A percentile compares a stretch with the other conserved stretches of the same genome.
These are phyloP conservation scores for Hormaphis cornu DNA, from an alignment of 1,140 invertebrate genomes.

Conservation along the genomic window DNA sequence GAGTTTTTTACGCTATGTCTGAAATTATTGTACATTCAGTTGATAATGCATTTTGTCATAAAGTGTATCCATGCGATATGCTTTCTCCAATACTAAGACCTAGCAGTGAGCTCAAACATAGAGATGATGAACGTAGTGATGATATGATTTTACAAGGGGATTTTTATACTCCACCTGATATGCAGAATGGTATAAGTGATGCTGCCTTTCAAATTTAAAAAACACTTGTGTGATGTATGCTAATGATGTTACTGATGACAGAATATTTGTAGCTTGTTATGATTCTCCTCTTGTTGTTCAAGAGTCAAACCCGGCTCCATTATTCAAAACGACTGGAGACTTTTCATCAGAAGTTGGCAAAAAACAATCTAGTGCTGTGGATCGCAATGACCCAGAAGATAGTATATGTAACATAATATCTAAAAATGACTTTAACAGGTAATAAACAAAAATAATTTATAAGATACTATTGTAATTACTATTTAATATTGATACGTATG, in stretches of 20 bases:
- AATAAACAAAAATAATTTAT: slow-evolving; percentile 1
- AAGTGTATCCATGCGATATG: slow-evolving; percentile 19
- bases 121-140: slow-evolving; percentile 41
- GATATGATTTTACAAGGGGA: slow-evolving; percentile 42
- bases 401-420: slow-evolving; percentile 55
- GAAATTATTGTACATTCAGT: slow-evolving; percentile 27
- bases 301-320: slow-evolving; percentile 31
- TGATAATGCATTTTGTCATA: slow-evolving; percentile 10
- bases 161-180: slow-evolving; percentile 43
- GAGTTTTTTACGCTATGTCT: slow-evolving; percentile 16
- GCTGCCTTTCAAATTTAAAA: slow-evolving; percentile 38
- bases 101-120: slow-evolving; percentile 39
- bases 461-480: too few relatives aligned
- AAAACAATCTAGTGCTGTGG: slow-evolving; percentile 38
- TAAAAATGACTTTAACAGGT: slow-evolving; percentile 57
- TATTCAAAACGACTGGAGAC: slow-evolving; percentile 39
- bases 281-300: slow-evolving; percentile 9
- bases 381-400: slow-evolving; percentile 53
- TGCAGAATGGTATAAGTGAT: slow-evolving; percentile 41
- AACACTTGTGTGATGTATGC: slow-evolving; percentile 40
- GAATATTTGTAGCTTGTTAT: slow-evolving; percentile 34
- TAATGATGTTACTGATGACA: slow-evolving; percentile 40
- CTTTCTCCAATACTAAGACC: slow-evolving; percentile 24
- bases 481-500: too few relatives aligned
- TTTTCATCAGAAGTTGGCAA: slow-evolving; percentile 36